phyloP scores from a whole-genome alignment of 2,797 vertebrate species.

The Molossus molossus region DNA sequence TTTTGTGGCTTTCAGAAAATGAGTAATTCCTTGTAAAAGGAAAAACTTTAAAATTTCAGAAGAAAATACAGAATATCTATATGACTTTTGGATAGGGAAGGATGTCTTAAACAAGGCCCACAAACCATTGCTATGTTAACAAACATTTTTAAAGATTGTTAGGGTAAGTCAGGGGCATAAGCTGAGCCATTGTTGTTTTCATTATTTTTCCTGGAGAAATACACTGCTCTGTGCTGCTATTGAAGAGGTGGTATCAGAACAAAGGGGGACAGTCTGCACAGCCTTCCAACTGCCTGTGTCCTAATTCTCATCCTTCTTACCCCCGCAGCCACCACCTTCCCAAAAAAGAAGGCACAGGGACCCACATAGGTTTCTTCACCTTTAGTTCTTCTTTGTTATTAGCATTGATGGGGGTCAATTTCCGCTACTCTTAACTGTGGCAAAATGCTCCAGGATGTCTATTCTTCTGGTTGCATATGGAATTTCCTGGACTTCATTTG shows the following conservation, averaged over 20 bases:
- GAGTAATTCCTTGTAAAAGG: background rate
- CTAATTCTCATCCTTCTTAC: background rate
- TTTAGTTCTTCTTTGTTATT: constrained; percentile 74
- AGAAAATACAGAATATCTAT: background rate
- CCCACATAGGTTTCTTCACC: constrained; percentile 14
- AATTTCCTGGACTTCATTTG: constrained; percentile 85
- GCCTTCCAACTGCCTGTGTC: background rate
- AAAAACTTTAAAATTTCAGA: constrained; percentile 6
- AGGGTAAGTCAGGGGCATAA: background rate
- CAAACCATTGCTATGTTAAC: background rate
- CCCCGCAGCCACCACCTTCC: background rate
- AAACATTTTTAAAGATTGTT: background rate
- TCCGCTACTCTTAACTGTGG: constrained; percentile 81
- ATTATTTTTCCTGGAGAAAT: constrained; percentile 45
- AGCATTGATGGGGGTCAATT: constrained; percentile 78
- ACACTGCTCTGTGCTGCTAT: background rate
- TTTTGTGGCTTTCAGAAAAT: constrained; percentile 16
- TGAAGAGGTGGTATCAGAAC: constrained; percentile 17
- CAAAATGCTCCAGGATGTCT: constrained; percentile 85
- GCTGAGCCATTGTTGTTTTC: background rate
- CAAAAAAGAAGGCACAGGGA: constrained; percentile 53
- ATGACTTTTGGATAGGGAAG: background rate
- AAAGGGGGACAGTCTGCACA: background rate
- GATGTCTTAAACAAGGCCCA: constrained; percentile 12
- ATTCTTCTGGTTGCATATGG: constrained; percentile 85